Percentiles rank a stretch among this genome's conserved stretches.
Evolutionary conservation across 1,140 invertebrate genomes (phyloP).

Genomic region (Atta colombica): DNA sequence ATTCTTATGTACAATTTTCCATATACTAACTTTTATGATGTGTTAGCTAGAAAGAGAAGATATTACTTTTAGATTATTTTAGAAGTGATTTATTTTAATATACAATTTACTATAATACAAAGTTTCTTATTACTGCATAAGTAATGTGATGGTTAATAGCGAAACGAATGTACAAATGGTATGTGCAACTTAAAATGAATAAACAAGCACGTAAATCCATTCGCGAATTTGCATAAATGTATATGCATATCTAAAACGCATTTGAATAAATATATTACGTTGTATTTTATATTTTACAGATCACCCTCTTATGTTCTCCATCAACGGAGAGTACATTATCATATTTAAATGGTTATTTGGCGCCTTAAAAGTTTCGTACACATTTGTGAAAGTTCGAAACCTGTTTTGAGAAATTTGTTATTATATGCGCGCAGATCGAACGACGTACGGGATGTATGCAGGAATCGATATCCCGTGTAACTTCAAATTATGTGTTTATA

Average conservation of each 20-base stretch:
- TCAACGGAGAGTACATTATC: slow-evolving; percentile 22
- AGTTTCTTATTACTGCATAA: slow-evolving; percentile 8
- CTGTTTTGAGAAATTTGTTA: slow-evolving; percentile 47
- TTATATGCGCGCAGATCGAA: background rate
- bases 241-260: slow-evolving; percentile 24
- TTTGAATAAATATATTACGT: slow-evolving; percentile 36
- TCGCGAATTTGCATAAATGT: slow-evolving; percentile 38
- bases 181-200: slow-evolving; percentile 27
- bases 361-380: background rate
- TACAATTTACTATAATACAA: background rate
- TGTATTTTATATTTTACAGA: slow-evolving; percentile 43
- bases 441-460: background rate
- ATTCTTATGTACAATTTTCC: background rate
- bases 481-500: slow-evolving; percentile 40
- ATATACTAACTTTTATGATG: too few relatives aligned
- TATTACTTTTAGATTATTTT: background rate
- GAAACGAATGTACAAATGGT: slow-evolving; percentile 17
- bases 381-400: slow-evolving; percentile 15
- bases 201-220: slow-evolving; percentile 44
- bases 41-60: background rate
- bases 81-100: background rate
- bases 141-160: background rate
- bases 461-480: slow-evolving; percentile 25
- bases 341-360: slow-evolving; percentile 40
- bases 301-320: slow-evolving; percentile 17